phyloP scores from a whole-genome alignment of 2,888 invertebrate species.

The Macaria liturata region DNA sequence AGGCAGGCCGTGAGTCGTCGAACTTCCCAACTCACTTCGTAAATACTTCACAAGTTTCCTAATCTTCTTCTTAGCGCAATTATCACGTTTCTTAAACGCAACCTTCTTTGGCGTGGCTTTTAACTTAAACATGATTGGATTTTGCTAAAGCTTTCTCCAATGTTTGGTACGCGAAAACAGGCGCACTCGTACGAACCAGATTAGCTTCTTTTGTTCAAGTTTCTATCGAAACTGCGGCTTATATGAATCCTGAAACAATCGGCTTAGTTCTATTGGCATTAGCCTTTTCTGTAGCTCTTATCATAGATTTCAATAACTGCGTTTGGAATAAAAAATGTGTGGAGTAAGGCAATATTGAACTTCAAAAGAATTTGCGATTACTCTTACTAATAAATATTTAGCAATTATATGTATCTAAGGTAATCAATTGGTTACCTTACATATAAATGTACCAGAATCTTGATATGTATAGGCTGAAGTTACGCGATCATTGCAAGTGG shows the following conservation, averaged over 20 bases:
- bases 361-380: no score
- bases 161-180: slow-evolving; percentile 9
- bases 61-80: slow-evolving; percentile 51
- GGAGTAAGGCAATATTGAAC: background rate
- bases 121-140: slow-evolving; percentile 45
- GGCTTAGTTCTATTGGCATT: background rate
- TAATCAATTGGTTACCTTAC: no score
- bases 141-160: slow-evolving; percentile 13
- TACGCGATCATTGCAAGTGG: no score
- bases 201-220: no score
- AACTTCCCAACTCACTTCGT: slow-evolving; percentile 57
- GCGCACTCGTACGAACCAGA: background rate
- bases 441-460: no score
- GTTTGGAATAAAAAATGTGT: background rate
- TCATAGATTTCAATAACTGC: slow-evolving; percentile 1
- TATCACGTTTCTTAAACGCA: slow-evolving; percentile 56
- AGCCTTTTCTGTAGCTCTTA: slow-evolving; percentile 3
- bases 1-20: slow-evolving; percentile 64
- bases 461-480: no score
- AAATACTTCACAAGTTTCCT: slow-evolving; percentile 59
- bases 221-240: background rate
- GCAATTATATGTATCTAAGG: no score
- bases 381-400: no score
- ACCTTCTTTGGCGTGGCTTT: slow-evolving; percentile 46
- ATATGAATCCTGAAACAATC: slow-evolving; percentile 5